Evolutionary conservation across 1,140 invertebrate species (phyloP), one percentile per base, ranked within the genome.

Genomic region (Drosophila busckii): DNA sequence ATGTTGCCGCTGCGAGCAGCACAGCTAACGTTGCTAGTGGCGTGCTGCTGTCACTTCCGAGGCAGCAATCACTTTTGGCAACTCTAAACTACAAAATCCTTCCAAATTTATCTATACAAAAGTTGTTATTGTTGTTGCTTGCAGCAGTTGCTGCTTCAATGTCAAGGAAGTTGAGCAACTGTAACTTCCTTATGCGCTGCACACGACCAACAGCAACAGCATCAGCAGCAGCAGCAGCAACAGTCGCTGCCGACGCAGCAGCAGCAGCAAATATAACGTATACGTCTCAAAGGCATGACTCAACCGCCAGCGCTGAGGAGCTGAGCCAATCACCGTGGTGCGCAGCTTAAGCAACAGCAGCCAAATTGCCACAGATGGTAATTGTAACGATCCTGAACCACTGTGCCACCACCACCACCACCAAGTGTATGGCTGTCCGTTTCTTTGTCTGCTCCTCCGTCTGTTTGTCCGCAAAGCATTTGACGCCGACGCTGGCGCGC

Each of bases 141-240:
- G 56, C n/a, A 23, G 32, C 17, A 22, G 55, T 19, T 22, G 48
- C 40, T 25, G 67, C 73, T 80, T 80, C 73, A 80, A 80, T 80
- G 73, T 80, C 73, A 80, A 80, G 73, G 73, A 80, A 80, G 73
- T 80, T 78, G 64, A 58, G 44, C 63, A 38, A 40, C 54, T 42
- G 62, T 38, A 32, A 78, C 71, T 78, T 78, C 71, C 71, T 75
- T 69, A 71, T 75, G 64, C 45, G 29, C 37, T 65, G 32, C 58
- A 66, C 60, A 38, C 37, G 66, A 67, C 48, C 45, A 42, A n/a
- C 25, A n/a, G 15, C 28, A 4, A 38, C 54, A 50, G 17, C 53
- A 25, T 5, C 45, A 29, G 32, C 52, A 22, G 17, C 45, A 49
- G 41, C 8, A 25, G 12, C 7, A n/a, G n/a, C n/a, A n/a, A n/a